Conservation (phyloP, 2,797 vertebrate species). For the Heliangelus exortis region DNA sequence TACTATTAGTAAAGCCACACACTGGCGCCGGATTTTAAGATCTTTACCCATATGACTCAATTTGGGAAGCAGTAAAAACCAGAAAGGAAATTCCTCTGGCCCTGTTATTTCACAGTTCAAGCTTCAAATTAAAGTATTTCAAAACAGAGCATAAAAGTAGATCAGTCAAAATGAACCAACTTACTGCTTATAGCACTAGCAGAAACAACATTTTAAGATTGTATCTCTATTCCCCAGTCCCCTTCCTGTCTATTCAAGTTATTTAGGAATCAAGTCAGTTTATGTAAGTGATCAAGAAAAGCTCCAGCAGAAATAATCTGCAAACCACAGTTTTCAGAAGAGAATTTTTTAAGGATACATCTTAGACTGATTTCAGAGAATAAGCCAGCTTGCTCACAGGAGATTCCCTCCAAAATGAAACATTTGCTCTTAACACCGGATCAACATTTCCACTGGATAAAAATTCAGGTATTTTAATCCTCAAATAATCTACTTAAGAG, state of each 20-base stretch:
- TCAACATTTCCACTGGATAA: neutral
- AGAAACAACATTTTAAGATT: constrained; percentile 40
- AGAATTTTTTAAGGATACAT: neutral
- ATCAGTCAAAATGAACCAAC: constrained; percentile 24
- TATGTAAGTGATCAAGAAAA: constrained; percentile 4
- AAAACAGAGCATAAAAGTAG: constrained; percentile 1
- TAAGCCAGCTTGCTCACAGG: neutral
- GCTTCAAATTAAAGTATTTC: constrained; percentile 45
- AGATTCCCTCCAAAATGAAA: neutral
- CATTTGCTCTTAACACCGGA: neutral
- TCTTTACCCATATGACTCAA: constrained; percentile 21
- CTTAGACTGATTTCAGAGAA: neutral
- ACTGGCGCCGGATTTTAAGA: constrained; percentile 38
- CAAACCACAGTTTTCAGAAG: neutral
- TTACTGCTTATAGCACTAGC: neutral
- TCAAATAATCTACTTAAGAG: neutral
- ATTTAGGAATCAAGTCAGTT: constrained; percentile 24
- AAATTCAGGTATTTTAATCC: neutral
- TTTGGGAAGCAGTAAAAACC: constrained; percentile 45
- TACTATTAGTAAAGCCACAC: constrained; percentile 41
- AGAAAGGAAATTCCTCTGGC: constrained; percentile 27
- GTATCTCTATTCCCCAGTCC: constrained; percentile 12
- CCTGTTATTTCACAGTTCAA: constrained; percentile 11
- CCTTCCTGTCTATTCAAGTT: neutral
- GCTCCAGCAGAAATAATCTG: neutral